A percentile compares a stretch with the other conserved stretches of the same genome.
Evolutionary conservation across 2,888 invertebrate genomes (phyloP).

Genomic region (Leucophenga maculata): DNA sequence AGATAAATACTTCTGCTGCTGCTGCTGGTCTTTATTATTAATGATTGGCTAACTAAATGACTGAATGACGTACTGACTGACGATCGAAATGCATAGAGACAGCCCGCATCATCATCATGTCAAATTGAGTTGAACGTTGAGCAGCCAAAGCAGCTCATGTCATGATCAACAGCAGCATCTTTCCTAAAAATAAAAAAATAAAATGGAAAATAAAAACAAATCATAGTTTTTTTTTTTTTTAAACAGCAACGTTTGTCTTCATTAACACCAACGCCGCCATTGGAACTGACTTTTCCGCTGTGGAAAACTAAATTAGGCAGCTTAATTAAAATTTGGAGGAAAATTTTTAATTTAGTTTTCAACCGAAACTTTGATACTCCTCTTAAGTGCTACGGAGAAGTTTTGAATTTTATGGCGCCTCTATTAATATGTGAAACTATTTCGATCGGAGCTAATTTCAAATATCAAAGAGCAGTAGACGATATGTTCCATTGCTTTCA

Average conservation of each 20-base stretch:
- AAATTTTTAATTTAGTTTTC: too few relatives aligned
- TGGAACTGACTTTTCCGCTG: neutral
- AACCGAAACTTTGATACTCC: too few relatives aligned
- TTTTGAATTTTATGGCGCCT: too few relatives aligned
- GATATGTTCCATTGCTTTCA: too few relatives aligned
- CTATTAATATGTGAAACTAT: too few relatives aligned
- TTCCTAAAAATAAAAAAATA: neutral
- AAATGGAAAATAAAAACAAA: too few relatives aligned
- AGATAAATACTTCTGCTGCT: too few relatives aligned
- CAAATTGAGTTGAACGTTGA: slow-evolving; percentile 1
- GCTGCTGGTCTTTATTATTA: slow-evolving; percentile 25
- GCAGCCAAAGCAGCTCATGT: neutral
- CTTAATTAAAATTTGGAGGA: slow-evolving; percentile 1
- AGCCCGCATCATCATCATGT: slow-evolving; percentile 20
- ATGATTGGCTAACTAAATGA: neutral
- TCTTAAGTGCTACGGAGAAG: too few relatives aligned
- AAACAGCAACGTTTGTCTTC: slow-evolving; percentile 8
- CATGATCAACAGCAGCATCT: slow-evolving; percentile 6
- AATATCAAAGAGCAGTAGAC: too few relatives aligned
- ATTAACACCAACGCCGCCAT: slow-evolving; percentile 1
- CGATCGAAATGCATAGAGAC: neutral
- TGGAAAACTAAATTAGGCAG: slow-evolving; percentile 12
- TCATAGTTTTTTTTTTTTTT: neutral
- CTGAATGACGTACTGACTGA: neutral
- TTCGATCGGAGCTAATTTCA: too few relatives aligned